These are phyloP conservation scores for Pseudorhiza aurosa DNA, from an alignment of 30 jellyfish, hydroid and myxozoan genomes.

Conservation along the genomic window DNA sequence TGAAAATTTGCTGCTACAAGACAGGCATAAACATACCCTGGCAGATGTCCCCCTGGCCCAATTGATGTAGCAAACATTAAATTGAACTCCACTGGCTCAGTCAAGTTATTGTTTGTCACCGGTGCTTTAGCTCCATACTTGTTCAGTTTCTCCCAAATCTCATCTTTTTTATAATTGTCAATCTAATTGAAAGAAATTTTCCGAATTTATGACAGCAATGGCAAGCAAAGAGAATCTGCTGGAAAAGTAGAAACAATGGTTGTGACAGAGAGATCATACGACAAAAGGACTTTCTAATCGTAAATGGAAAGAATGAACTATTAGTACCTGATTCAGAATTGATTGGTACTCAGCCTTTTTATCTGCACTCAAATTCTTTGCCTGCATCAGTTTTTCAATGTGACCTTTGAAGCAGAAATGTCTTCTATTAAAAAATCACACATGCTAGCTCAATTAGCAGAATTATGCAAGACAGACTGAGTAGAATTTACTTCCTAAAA, in stretches of 20 bases:
- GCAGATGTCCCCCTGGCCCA: constrained; percentile 96
- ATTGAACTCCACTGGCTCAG: constrained; percentile 97
- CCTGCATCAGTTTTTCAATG: constrained; percentile 86
- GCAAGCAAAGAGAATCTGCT: background rate
- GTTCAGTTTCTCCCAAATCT: constrained; percentile 84
- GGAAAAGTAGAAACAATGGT: too few relatives aligned
- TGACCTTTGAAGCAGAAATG: constrained; percentile 91
- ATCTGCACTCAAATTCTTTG: constrained; percentile 68
- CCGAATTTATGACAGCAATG: background rate
- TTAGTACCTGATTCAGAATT: constrained; percentile 74
- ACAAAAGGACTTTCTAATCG: too few relatives aligned
- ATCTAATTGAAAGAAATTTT: constrained; percentile 37
- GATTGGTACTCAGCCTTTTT: constrained; percentile 81
- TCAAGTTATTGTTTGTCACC: constrained; percentile 83
- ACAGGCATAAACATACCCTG: constrained; percentile 72
- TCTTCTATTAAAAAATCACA: background rate
- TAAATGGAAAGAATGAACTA: too few relatives aligned
- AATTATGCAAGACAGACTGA: too few relatives aligned
- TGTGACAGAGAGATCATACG: too few relatives aligned
- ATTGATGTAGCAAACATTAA: constrained; percentile 98
- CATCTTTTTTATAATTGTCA: constrained; percentile 88
- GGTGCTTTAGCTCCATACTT: constrained; percentile 96
- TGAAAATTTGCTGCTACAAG: too few relatives aligned
- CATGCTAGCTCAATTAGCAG: background rate
- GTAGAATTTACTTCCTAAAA: too few relatives aligned